Evolutionary conservation across 2,113 vertebrate genomes (phyloP).

Genomic region (rat (Rattus norvegicus)): GRCr8 NC_086025.1:49897001-49897500

Average conservation of each 20-base stretch:
- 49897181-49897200: too few species aligned
- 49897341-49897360: not conserved
- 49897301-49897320: not conserved
- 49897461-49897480: not conserved
- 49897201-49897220: not conserved
- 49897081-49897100: not conserved
- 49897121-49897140: not conserved
- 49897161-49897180: not conserved
- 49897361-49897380: not conserved
- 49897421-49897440: not conserved
- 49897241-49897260: not conserved
- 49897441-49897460: not conserved
- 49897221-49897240: not conserved
- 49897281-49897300: not conserved
- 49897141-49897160: not conserved
- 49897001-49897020: not conserved
- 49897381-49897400: not conserved
- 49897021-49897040: not conserved
- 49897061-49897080: not conserved
- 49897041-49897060: not conserved
- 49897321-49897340: not conserved
- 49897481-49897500: not conserved
- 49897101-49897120: not conserved
- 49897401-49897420: not conserved
- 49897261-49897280: not conserved